A percentile compares a stretch with the other conserved stretches of the same genome.
Conservation (phyloP, 2,888 invertebrate species). For the Parapristionchus giblindavisi region DNA sequence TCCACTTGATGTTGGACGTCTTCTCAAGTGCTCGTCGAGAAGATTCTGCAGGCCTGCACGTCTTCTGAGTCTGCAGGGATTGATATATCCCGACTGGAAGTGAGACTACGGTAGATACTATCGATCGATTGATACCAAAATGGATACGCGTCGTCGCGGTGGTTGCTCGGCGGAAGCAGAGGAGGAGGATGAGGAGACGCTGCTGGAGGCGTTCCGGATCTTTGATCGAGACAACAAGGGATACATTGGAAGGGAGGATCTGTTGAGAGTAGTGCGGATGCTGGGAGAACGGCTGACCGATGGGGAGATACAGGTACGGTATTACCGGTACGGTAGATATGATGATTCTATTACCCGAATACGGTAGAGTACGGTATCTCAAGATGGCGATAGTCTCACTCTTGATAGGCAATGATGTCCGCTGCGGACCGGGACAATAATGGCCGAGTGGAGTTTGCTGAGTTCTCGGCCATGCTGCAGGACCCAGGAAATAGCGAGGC, state of each 20-base stretch:
- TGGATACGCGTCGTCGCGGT: slow-evolving; percentile 22
- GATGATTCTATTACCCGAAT: background rate
- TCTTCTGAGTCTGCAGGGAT: no score
- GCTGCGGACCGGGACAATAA: slow-evolving; percentile 33
- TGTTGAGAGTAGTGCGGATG: slow-evolving; percentile 26
- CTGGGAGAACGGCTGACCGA: slow-evolving; percentile 29
- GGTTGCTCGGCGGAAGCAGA: background rate
- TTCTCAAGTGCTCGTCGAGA: slow-evolving; percentile 15
- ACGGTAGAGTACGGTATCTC: background rate
- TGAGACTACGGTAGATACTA: no score
- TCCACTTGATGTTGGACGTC: background rate
- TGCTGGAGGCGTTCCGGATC: slow-evolving; percentile 37
- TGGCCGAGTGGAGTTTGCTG: slow-evolving; percentile 31
- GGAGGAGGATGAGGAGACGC: slow-evolving; percentile 35
- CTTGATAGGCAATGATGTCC: slow-evolving; percentile 29
- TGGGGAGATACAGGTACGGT: slow-evolving; percentile 28
- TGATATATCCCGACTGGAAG: no score
- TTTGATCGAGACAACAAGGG: slow-evolving; percentile 37
- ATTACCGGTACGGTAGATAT: background rate
- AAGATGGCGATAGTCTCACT: background rate
- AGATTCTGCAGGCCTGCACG: no score
- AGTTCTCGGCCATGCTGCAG: slow-evolving; percentile 30
- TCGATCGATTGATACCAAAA: background rate
- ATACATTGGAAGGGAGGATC: slow-evolving; percentile 14
- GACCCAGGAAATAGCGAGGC: background rate